Percentiles rank a stretch among this genome's conserved stretches.
These are phyloP conservation scores for Lutjanus erythropterus DNA, from an alignment of 2,113 vertebrate genomes.

Conservation along the genomic window DNA sequence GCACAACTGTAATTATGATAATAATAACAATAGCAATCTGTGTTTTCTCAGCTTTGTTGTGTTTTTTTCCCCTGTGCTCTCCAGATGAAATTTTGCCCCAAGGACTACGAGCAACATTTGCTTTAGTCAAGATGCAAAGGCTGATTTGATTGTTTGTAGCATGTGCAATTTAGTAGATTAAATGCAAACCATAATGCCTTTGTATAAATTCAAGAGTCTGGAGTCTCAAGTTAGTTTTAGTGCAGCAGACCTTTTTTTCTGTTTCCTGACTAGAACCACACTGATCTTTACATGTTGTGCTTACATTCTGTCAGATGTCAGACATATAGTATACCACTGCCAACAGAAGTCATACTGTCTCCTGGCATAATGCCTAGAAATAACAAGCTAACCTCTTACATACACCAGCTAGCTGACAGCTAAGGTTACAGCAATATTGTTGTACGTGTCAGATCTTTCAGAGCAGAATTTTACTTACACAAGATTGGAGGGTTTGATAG, in stretches of 20 bases:
- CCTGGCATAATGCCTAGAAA: conserved; percentile 32
- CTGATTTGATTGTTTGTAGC: conserved; percentile 76
- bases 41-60: conserved; percentile 82
- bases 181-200: conserved; percentile 57
- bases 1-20: conserved; percentile 78
- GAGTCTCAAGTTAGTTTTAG: conserved; percentile 18
- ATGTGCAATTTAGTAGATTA: conserved; percentile 70
- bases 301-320: conserved; percentile 7
- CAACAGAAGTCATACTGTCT: conserved; percentile 12
- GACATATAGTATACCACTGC: background rate
- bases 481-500: conserved; percentile 4
- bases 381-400: conserved; percentile 23
- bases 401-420: conserved; percentile 3
- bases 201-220: conserved; percentile 32
- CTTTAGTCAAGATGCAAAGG: conserved; percentile 66
- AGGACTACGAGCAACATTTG: conserved; percentile 69
- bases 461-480: conserved; percentile 11
- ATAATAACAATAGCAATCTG: conserved; percentile 79
- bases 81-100: conserved; percentile 75
- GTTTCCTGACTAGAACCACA: background rate
- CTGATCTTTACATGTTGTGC: background rate
- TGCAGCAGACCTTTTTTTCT: conserved; percentile 5
- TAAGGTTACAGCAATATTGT: conserved; percentile 24
- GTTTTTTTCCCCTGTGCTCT: conserved; percentile 62
- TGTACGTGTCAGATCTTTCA: conserved; percentile 15